Evolutionary conservation across 2,797 vertebrate species (phyloP).

Genomic region (Leucoraja ocellata): DNA sequence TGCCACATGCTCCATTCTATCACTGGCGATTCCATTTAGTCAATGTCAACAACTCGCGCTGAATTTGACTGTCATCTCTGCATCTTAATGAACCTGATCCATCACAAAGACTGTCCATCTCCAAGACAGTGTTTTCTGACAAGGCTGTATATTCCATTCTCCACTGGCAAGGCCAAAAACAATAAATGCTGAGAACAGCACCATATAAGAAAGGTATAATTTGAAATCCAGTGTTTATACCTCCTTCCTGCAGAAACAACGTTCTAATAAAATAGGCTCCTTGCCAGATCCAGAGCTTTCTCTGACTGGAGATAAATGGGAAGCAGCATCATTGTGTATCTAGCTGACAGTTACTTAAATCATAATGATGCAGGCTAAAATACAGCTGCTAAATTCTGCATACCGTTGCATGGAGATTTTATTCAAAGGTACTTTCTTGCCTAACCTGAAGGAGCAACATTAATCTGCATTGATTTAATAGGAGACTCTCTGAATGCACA

Average conservation of each 20-base stretch:
- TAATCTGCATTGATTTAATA: background rate
- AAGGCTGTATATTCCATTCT: background rate
- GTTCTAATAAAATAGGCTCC: background rate
- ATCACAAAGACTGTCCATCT: background rate
- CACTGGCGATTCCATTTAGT: background rate
- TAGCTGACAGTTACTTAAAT: slow-evolving; percentile 14
- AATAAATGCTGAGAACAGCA: background rate
- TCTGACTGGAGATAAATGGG: slow-evolving; percentile 13
- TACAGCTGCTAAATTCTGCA: slow-evolving; percentile 11
- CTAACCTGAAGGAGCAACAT: background rate
- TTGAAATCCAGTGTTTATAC: background rate
- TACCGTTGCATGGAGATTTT: slow-evolving; percentile 10
- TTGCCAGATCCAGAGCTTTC: background rate
- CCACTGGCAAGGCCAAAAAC: background rate
- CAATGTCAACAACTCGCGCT: background rate
- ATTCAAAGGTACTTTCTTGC: slow-evolving; percentile 14
- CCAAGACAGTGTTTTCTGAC: background rate
- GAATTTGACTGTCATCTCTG: background rate
- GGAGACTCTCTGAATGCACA: background rate
- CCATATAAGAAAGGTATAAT: background rate
- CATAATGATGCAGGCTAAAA: background rate
- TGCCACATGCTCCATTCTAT: background rate
- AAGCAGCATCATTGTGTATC: slow-evolving; percentile 10
- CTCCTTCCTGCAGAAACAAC: background rate
- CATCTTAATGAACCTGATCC: background rate